Conservation (phyloP, 2,113 vertebrate genomes). For the Sphaerodactylus townsendi region DNA sequence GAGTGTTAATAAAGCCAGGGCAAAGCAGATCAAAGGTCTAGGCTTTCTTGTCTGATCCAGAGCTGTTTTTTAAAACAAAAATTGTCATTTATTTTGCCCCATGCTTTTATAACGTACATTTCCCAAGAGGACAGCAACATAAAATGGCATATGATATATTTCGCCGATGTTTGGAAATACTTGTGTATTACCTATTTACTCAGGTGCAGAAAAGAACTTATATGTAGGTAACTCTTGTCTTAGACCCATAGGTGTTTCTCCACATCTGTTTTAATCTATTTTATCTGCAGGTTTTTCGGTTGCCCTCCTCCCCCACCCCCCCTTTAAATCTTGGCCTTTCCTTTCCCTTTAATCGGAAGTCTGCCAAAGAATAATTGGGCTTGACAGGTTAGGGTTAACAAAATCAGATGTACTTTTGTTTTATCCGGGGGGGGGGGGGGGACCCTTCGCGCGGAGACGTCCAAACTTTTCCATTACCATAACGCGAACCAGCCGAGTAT, state of each 20-base stretch:
- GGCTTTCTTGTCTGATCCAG: not conserved
- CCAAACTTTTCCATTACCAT: conserved; percentile 17
- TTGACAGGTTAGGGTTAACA: conserved; percentile 36
- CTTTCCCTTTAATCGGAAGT: not conserved
- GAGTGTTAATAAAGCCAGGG: not conserved
- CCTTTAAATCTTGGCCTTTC: not conserved
- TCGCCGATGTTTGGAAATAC: conserved; percentile 24
- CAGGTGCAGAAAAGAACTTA: conserved; percentile 58
- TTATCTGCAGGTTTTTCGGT: conserved; percentile 19
- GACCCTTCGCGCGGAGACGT: not conserved
- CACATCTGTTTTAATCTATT: conserved; percentile 45
- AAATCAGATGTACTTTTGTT: conserved; percentile 27
- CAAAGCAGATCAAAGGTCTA: not conserved
- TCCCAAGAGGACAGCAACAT: not conserved
- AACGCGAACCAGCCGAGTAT: conserved; percentile 1
- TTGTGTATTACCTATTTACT: conserved; percentile 66
- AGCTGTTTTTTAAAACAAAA: not conserved
- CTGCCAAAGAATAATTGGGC: not conserved
- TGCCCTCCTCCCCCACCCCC: not conserved
- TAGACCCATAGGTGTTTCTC: conserved; percentile 19
- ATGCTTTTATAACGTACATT: not conserved
- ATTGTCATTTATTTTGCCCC: not conserved
- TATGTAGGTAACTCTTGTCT: conserved; percentile 61
- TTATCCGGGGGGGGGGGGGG: not conserved
- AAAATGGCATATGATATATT: not conserved